Evolutionary conservation across 2,797 vertebrate genomes (phyloP).

Genomic region (Dallia pectoralis): DNA sequence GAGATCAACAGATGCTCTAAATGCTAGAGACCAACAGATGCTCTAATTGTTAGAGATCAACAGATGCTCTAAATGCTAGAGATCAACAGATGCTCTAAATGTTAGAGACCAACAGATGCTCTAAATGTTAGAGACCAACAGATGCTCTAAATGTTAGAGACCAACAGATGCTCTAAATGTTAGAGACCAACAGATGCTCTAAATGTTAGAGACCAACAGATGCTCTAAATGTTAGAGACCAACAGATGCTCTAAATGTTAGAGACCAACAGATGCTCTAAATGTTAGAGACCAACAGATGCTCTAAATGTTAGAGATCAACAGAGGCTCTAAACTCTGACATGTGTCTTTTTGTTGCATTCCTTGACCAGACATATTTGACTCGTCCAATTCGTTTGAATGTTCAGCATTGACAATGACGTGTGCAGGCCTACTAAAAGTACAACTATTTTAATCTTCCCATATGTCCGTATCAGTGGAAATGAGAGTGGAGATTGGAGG

Average conservation of each 20-base stretch:
- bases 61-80: slow-evolving; percentile 31
- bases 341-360: slow-evolving; percentile 38
- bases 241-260: slow-evolving; percentile 37
- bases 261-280: too few species aligned
- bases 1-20: too few species aligned
- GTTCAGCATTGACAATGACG: slow-evolving; percentile 18
- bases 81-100: too few species aligned
- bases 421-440: slow-evolving; percentile 1
- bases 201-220: too few species aligned
- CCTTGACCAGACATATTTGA: slow-evolving; percentile 20
- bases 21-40: too few species aligned
- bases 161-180: slow-evolving; percentile 39
- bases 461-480: slow-evolving; percentile 15
- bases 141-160: too few species aligned
- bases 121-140: too few species aligned
- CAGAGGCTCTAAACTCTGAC: slow-evolving; percentile 29
- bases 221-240: too few species aligned
- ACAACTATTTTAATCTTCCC: slow-evolving; percentile 7
- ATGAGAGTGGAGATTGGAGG: neutral
- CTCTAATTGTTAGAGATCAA: too few species aligned
- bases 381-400: neutral
- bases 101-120: too few species aligned
- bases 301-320: slow-evolving; percentile 47
- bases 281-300: slow-evolving; percentile 48
- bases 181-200: too few species aligned